Evolutionary conservation across 2,888 invertebrate species (phyloP).

Genomic region (Noctua fimbriata): DNA sequence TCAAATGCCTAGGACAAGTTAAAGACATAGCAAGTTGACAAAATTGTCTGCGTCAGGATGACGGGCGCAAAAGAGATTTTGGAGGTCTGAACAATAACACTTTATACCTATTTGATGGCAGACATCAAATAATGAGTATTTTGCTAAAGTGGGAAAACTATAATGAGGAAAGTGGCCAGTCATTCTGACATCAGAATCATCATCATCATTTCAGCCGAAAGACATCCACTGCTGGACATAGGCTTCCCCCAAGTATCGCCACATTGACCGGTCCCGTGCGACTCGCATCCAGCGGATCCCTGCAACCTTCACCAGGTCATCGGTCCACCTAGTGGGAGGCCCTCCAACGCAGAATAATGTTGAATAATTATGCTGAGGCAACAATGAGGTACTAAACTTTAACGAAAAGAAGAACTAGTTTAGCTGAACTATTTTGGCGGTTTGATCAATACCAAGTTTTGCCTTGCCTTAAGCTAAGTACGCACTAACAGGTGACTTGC

Average conservation of each 20-base stretch:
- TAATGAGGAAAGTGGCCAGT: not conserved
- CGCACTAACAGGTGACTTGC: too few relatives aligned
- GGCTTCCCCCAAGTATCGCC: too few relatives aligned
- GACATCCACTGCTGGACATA: too few relatives aligned
- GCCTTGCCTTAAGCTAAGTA: not conserved
- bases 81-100: not conserved
- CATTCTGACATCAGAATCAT: not conserved
- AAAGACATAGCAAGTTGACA: not conserved
- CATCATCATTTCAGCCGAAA: too few relatives aligned
- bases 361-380: too few relatives aligned
- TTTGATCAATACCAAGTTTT: not conserved
- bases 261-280: too few relatives aligned
- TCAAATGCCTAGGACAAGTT: not conserved
- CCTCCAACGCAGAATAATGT: too few relatives aligned
- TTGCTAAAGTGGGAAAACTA: not conserved
- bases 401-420: not conserved
- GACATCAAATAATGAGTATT: not conserved
- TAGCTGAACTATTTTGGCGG: not conserved
- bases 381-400: not conserved
- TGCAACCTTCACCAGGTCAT: too few relatives aligned
- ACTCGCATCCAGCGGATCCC: too few relatives aligned
- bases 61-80: not conserved
- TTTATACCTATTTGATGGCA: not conserved
- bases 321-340: too few relatives aligned
- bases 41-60: not conserved